Percentiles rank a stretch among this genome's conserved stretches.
Evolutionary conservation across 1,140 invertebrate genomes (phyloP).

Genomic region (Stegodyphus mimosarum): DNA sequence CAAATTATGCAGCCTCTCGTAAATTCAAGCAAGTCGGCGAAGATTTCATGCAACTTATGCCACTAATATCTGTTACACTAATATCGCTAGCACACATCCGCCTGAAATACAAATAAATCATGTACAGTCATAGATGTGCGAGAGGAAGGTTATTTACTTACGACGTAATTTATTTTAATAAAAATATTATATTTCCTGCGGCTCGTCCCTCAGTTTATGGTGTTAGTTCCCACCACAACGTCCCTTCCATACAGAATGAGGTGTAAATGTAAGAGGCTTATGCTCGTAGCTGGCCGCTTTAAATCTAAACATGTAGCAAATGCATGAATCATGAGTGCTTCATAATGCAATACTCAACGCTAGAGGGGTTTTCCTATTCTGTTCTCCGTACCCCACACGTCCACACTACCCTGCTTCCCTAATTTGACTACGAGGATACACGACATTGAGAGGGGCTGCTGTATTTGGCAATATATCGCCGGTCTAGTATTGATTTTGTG

Average conservation of each 20-base stretch:
- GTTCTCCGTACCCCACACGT: background rate
- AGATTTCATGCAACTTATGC: too few relatives aligned
- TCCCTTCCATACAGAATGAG: constrained; percentile 35
- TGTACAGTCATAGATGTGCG: too few relatives aligned
- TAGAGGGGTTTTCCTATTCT: background rate
- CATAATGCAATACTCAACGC: constrained; percentile 34
- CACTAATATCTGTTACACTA: too few relatives aligned
- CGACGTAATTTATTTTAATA: too few relatives aligned
- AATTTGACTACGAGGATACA: constrained; percentile 30
- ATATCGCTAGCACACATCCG: too few relatives aligned
- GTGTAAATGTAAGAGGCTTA: background rate
- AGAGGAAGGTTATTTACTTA: too few relatives aligned
- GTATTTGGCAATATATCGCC: constrained; percentile 24
- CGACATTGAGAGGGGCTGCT: background rate
- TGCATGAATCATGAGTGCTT: constrained; percentile 49
- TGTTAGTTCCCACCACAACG: background rate
- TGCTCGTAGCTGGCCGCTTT: background rate
- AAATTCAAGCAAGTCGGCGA: too few relatives aligned
- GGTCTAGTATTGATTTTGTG: background rate
- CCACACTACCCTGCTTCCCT: background rate
- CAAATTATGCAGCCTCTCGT: too few relatives aligned
- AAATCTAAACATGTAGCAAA: constrained; percentile 43
- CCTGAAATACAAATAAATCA: too few relatives aligned
- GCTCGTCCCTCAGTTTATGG: too few relatives aligned
- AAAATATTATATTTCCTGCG: too few relatives aligned